Percentiles rank a stretch among this genome's conserved stretches.
Evolutionary conservation across 2,113 vertebrate species (phyloP).

Genomic region (Tachuris rubrigastra): DNA sequence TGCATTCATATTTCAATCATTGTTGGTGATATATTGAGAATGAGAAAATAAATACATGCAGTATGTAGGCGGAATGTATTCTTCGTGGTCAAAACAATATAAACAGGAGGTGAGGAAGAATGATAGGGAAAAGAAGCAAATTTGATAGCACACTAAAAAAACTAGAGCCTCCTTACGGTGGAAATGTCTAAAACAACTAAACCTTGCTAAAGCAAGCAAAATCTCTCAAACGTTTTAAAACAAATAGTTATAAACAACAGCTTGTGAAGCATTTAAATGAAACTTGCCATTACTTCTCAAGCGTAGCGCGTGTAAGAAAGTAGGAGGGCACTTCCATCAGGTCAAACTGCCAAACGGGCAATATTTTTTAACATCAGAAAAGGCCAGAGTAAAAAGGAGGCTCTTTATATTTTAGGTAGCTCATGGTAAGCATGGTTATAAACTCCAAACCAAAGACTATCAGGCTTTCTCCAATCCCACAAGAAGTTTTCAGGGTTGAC

Average conservation of each 20-base stretch:
- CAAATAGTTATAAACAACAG: constrained; percentile 7
- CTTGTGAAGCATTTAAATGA: neutral
- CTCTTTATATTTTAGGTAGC: constrained; percentile 66
- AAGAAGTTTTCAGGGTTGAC: constrained; percentile 76
- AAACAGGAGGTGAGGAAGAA: neutral
- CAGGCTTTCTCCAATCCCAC: constrained; percentile 74
- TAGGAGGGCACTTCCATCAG: neutral
- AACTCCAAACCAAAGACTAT: constrained; percentile 64
- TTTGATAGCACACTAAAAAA: neutral
- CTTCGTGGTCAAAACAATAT: neutral
- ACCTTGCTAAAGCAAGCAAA: neutral
- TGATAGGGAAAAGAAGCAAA: neutral
- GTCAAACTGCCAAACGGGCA: neutral
- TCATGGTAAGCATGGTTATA: constrained; percentile 73
- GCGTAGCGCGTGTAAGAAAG: neutral
- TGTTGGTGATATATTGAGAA: neutral
- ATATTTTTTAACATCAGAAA: constrained; percentile 43
- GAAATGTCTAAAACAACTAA: neutral
- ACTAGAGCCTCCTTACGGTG: neutral
- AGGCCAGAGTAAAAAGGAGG: neutral
- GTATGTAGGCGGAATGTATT: neutral
- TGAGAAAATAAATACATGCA: constrained; percentile 12
- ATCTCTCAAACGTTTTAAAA: constrained; percentile 14
- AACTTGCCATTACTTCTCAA: neutral
- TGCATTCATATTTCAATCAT: neutral